Conservation (phyloP, 2,797 vertebrate genomes). For the Hozukius guyotensis region DNA sequence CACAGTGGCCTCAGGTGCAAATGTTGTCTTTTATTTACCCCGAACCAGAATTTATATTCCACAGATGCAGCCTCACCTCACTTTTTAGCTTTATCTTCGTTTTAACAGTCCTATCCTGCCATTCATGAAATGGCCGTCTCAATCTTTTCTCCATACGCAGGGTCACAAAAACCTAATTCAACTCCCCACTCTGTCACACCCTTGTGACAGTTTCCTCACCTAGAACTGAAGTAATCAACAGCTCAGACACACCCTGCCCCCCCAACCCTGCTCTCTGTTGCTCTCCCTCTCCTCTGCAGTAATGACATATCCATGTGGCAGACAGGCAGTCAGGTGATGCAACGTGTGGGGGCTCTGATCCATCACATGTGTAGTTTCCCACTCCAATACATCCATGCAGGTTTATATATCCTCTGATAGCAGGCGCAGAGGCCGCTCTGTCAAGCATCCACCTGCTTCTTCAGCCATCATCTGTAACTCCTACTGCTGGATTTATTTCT, state of each 20-base stretch:
- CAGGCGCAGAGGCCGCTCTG: not conserved
- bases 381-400: not conserved
- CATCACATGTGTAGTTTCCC: constrained; percentile 28
- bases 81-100: not conserved
- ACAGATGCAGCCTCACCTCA: not conserved
- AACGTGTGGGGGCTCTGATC: constrained; percentile 15
- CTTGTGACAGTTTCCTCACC: constrained; percentile 58
- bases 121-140: constrained; percentile 24
- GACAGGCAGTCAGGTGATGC: constrained; percentile 37
- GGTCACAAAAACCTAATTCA: constrained; percentile 30
- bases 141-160: constrained; percentile 13
- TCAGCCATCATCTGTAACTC: not conserved
- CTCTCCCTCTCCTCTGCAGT: constrained; percentile 16
- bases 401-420: constrained; percentile 19
- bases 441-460: not conserved
- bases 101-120: not conserved
- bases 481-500: not conserved
- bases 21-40: not conserved
- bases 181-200: constrained; percentile 33
- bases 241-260: constrained; percentile 13
- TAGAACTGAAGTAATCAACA: constrained; percentile 54
- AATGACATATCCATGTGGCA: constrained; percentile 42
- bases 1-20: not conserved
- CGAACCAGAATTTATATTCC: not conserved
- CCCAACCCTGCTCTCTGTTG: not conserved